Conservation (phyloP, 2,797 vertebrate species). For the Phalanger gymnotis region DNA sequence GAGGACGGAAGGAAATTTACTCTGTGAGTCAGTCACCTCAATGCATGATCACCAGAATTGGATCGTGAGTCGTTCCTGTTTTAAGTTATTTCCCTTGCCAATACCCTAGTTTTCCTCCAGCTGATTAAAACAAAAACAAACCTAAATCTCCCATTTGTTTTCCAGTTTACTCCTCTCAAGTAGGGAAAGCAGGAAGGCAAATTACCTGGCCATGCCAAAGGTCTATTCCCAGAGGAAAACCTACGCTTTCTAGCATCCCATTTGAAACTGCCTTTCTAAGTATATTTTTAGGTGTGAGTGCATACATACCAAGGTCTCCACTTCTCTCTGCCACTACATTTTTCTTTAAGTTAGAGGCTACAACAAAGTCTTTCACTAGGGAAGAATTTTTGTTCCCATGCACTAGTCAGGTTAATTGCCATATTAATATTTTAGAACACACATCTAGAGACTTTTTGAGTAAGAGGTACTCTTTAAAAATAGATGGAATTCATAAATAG, state of each 20-base stretch:
- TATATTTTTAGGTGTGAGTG: background rate
- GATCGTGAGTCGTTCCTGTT: background rate
- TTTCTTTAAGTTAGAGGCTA: background rate
- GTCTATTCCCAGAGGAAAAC: background rate
- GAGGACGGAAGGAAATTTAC: background rate
- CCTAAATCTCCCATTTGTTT: background rate
- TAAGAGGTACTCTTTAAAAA: constrained; percentile 11
- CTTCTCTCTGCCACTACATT: background rate
- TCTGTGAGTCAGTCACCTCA: background rate
- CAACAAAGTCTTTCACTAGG: background rate
- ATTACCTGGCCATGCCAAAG: background rate
- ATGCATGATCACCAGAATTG: background rate
- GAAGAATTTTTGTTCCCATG: background rate
- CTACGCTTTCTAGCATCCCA: background rate
- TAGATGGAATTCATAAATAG: constrained; percentile 22
- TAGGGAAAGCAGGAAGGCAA: background rate
- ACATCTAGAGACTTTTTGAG: constrained; percentile 20
- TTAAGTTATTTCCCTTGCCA: background rate
- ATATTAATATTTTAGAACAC: background rate
- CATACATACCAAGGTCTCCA: background rate
- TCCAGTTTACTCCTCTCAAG: background rate
- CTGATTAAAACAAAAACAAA: background rate
- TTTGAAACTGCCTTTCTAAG: background rate
- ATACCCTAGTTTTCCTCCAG: background rate
- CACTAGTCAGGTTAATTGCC: background rate